Evolutionary conservation across 2,888 invertebrate species (phyloP).

Genomic region (Sinodicranocentrus sp.): DNA sequence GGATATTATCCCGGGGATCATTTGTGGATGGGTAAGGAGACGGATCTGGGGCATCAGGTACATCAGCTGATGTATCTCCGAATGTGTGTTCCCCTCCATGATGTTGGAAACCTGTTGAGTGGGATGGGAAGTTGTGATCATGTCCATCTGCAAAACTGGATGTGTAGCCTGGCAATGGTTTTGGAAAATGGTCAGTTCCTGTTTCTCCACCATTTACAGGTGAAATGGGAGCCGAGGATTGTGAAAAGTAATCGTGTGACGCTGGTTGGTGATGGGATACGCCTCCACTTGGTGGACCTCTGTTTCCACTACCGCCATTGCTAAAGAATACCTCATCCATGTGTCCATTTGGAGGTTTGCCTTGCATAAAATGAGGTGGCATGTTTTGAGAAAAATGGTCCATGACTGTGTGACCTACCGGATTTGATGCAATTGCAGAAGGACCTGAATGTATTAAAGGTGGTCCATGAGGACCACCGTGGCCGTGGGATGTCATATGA

Average conservation of each 20-base stretch:
- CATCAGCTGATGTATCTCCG: background rate
- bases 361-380: constrained; percentile 39
- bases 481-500: too few relatives aligned
- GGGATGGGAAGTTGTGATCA: background rate
- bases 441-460: too few relatives aligned
- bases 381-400: constrained; percentile 52
- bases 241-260: background rate
- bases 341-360: constrained; percentile 4
- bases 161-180: constrained; percentile 3
- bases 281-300: background rate
- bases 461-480: background rate
- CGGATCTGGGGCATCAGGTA: background rate
- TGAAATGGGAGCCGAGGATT: background rate
- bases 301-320: background rate
- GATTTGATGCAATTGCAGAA: background rate
- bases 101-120: background rate
- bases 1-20: constrained; percentile 3
- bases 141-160: background rate
- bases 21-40: constrained; percentile 38
- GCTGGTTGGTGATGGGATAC: background rate
- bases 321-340: constrained; percentile 2
- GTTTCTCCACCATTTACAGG: background rate
- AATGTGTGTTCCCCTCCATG: background rate
- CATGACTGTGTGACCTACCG: constrained; percentile 6
- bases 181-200: constrained; percentile 24